A percentile compares a stretch with the other conserved stretches of the same genome.
Evolutionary conservation across 2,888 invertebrate genomes (phyloP).

Genomic region (Scaptomyza tumidula): DNA sequence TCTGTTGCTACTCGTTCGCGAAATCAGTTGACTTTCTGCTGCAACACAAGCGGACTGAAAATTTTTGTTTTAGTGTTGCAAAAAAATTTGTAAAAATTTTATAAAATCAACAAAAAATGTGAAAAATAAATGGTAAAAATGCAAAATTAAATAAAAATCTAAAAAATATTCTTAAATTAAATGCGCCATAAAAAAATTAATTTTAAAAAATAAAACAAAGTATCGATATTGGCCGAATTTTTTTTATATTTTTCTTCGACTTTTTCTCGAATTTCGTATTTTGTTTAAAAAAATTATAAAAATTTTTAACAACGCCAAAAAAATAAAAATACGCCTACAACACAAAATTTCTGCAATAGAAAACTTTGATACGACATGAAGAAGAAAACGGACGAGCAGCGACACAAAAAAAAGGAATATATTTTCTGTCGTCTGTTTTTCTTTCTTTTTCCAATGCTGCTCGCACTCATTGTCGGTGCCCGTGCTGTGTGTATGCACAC

Average conservation of each 20-base stretch:
- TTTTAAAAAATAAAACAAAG: slow-evolving; percentile 46
- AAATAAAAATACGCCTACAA: slow-evolving; percentile 66
- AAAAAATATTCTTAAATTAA: slow-evolving; percentile 75
- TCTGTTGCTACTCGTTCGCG: slow-evolving; percentile 83
- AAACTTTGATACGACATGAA: slow-evolving; percentile 83
- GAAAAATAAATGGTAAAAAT: slow-evolving; percentile 77
- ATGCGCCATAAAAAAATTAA: slow-evolving; percentile 37
- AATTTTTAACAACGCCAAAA: slow-evolving; percentile 65
- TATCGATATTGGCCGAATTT: slow-evolving; percentile 43
- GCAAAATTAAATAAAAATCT: slow-evolving; percentile 74
- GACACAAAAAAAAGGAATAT: slow-evolving; percentile 79
- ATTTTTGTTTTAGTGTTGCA: slow-evolving; percentile 82
- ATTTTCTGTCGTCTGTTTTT: slow-evolving; percentile 83
- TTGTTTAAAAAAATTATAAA: slow-evolving; percentile 65
- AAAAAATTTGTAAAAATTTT: slow-evolving; percentile 78
- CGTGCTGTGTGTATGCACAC: slow-evolving; percentile 67
- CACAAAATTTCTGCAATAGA: slow-evolving; percentile 82
- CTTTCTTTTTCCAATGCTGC: slow-evolving; percentile 83
- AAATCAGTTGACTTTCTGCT: slow-evolving; percentile 83
- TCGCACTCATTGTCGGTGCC: slow-evolving; percentile 76
- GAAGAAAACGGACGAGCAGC: slow-evolving; percentile 82
- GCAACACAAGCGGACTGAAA: slow-evolving; percentile 81
- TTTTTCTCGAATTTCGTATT: slow-evolving; percentile 77
- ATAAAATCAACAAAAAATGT: slow-evolving; percentile 76
- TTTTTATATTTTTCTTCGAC: slow-evolving; percentile 65